Evolutionary conservation across 2,113 vertebrate genomes (phyloP), one percentile per base, ranked within the genome.

Genomic region (Toxotes jaculatrix): DNA sequence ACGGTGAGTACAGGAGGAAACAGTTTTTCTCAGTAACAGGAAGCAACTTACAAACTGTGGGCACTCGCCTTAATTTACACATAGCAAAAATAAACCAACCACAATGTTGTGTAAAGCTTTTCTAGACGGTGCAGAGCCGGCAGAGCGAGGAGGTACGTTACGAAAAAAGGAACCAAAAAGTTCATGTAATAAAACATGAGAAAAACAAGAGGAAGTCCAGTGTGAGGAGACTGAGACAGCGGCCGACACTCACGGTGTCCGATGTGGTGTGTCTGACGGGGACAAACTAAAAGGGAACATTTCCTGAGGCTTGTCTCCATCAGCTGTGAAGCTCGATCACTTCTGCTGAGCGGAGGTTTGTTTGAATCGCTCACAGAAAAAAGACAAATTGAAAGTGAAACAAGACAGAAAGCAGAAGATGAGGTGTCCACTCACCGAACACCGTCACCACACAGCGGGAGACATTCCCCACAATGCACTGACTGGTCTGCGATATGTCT

Each of bases 111-210:
- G 27, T 27, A 27, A 27, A 27, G 27, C 38, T 40, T 56, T 40
- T 49, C 31, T 56, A 51, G 8, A 57, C n/a, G 16, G 9, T 0
- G 3, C 38, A 16, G 11, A 43, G 31, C 14, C 1, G 27, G 27
- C 27, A 27, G 5, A 64, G 36, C 0, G 27, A 76, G 43, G 16
- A 21, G 4, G 7, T 56, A 34, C 40, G 1, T 10, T 66, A 1
- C 7, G 4, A 62, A 73, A 70, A 79, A 40, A 66, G 63, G 87
- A 83, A 88, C n/a, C 55, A 13, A 4, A 62, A 34, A 9, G 10
- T 27, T 19, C 3, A n/a, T 31, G 62, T 60, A 0, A 42, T 5
- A 3, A 55, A 36, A 53, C 9, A 19, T 11, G 34, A 65, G 16
- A 17, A 32, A 40, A 53, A 55, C n/a, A 81, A 69, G 23, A 84